Conservation (phyloP, 2,797 vertebrate species). For the Cygnus olor region DNA sequence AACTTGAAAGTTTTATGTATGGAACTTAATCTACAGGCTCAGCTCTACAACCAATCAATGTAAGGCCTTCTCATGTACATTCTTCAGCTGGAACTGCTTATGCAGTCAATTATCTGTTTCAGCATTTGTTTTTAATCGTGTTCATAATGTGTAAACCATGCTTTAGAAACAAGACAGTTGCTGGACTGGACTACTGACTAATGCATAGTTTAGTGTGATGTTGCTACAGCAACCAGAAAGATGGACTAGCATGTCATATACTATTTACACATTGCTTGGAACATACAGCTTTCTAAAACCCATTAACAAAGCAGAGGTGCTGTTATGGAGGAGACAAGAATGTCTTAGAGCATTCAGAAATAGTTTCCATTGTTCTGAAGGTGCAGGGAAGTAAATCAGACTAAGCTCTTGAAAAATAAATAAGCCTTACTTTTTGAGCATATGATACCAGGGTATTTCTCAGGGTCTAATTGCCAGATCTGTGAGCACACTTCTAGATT, state of each 20-base stretch:
- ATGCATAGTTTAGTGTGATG: not conserved
- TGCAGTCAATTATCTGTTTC: not conserved
- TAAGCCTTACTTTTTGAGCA: not conserved
- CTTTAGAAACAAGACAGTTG: not conserved
- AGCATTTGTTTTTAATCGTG: conserved; percentile 12
- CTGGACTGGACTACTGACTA: conserved; percentile 15
- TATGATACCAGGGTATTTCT: not conserved
- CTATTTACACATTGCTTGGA: conserved; percentile 20
- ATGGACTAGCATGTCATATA: conserved; percentile 17
- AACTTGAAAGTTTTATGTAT: not conserved
- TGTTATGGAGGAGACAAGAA: not conserved
- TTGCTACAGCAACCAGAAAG: conserved; percentile 50
- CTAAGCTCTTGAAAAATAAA: not conserved
- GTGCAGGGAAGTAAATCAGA: not conserved
- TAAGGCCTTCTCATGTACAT: not conserved
- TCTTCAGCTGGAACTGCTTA: not conserved
- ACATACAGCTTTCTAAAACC: conserved; percentile 11
- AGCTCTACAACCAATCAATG: not conserved
- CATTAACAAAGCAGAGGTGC: conserved; percentile 16
- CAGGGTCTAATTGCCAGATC: not conserved
- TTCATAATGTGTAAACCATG: conserved; percentile 7
- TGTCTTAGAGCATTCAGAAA: not conserved
- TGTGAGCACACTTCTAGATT: not conserved
- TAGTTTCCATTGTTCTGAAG: conserved; percentile 5
- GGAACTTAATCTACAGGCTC: not conserved